Conservation (phyloP, 2,888 invertebrate species). For the Linnaemya vulpina region DNA sequence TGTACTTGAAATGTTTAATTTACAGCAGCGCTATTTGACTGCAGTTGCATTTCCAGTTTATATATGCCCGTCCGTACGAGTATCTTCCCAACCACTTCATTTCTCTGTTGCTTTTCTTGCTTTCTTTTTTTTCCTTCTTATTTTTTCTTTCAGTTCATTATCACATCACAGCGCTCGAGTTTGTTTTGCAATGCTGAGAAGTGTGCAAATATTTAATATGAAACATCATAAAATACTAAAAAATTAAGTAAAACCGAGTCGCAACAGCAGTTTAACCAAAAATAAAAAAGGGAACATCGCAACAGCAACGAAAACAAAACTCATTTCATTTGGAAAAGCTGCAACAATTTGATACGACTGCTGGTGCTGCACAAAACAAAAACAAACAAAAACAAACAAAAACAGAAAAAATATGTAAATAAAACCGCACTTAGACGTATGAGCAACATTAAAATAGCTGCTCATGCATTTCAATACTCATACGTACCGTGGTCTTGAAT, state of each 20-base stretch:
- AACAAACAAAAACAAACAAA: background rate
- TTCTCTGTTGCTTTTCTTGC: background rate
- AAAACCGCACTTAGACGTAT: conserved; percentile 22
- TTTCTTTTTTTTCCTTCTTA: background rate
- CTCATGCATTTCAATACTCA: conserved; percentile 7
- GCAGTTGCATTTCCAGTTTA: background rate
- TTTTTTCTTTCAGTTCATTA: conserved; percentile 60
- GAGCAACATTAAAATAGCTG: conserved; percentile 22
- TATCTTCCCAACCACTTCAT: conserved; percentile 18
- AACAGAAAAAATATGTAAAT: conserved; percentile 24
- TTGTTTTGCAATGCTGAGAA: conserved; percentile 57
- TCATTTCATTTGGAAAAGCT: conserved; percentile 25
- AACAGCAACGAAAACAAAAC: conserved; percentile 21
- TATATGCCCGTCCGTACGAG: background rate
- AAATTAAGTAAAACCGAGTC: conserved; percentile 56
- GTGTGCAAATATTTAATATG: conserved; percentile 63
- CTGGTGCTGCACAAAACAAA: background rate
- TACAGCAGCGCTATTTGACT: conserved; percentile 43
- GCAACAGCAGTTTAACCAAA: conserved; percentile 13
- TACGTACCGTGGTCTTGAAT: conserved; percentile 45
- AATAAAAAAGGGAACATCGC: background rate
- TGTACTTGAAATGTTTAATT: conserved; percentile 55
- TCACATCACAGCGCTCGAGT: conserved; percentile 47
- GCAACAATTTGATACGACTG: background rate
- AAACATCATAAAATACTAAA: conserved; percentile 61